Evolutionary conservation across 2,113 vertebrate species (phyloP), one percentile per base, ranked within the genome.

Genomic region (Zapornia atra): DNA sequence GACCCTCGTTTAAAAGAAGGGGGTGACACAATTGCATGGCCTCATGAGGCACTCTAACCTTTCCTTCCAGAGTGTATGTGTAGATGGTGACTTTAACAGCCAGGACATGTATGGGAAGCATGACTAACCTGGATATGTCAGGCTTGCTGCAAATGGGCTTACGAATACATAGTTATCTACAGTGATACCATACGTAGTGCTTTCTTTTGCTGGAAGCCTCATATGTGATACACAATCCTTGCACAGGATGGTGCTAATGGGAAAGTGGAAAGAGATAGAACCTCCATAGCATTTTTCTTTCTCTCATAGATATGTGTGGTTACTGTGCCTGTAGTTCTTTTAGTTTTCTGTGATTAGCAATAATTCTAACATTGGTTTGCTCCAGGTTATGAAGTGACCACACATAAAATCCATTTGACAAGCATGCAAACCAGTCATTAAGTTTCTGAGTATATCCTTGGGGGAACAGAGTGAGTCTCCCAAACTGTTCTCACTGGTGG

Each of bases 81-180:
- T 13, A 66, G 25, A 16, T 7, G 61, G 65, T 38, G 50, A 16
- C 18, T 86, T 19, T 18, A 54, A 12, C n/a, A 31, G 15, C 46
- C 48, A 48, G 63, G 82, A 31, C 12, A 5, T 0, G 0, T 3
- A 5, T 0, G 2, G 44, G 60, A 79, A n/a, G 5, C 3, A 26
- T 70, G 46, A 29, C 34, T 70, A 6, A 46, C 24, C 29, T 40
- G 46, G 33, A 31, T 25, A 29, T n/a, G 40, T 56, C 40, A 46
- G 12, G 12, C 24, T 59, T 46, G 29, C 51, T 57, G 57, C 8
- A 76, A 57, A 80, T 1, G 2, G 21, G 10, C 2, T 70, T 57
- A 3, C 8, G 2, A 10, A 20, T 31, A 4, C 1, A 2, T 10
- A 24, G 15, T 3, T 46, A 17, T 20, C 15, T 29, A 2, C 25